Percentiles rank a stretch among this genome's conserved stretches.
phyloP scores from a whole-genome alignment of 2,888 invertebrate genomes.

The Andrena chrysosceles region DNA sequence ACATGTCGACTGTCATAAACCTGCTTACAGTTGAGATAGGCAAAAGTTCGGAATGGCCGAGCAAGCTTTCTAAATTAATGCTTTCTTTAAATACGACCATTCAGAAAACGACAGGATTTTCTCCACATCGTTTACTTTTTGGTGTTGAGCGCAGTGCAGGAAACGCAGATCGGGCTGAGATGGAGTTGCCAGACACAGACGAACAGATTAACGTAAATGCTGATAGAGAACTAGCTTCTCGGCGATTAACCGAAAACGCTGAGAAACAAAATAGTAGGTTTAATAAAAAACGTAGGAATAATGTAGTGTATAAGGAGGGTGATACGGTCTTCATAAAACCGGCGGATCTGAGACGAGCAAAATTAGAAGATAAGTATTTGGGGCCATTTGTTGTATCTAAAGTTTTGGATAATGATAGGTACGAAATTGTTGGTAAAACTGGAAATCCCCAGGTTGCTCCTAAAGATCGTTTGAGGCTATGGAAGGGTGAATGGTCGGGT shows the following conservation, averaged over 20 bases:
- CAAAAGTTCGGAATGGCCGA: slow-evolving; percentile 1
- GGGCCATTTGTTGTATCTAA: slow-evolving; percentile 12
- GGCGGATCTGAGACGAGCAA: neutral
- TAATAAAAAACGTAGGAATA: neutral
- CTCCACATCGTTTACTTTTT: slow-evolving; percentile 8
- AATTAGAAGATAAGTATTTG: slow-evolving; percentile 7
- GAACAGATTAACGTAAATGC: neutral
- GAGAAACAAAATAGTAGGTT: neutral
- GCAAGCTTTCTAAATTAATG: neutral
- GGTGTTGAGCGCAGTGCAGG: neutral
- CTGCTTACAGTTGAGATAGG: slow-evolving; percentile 5
- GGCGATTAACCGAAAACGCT: neutral
- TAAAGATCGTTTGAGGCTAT: slow-evolving; percentile 4
- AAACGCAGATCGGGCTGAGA: neutral
- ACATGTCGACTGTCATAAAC: neutral
- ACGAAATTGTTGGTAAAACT: neutral
- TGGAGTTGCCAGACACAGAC: neutral
- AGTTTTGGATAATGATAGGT: neutral
- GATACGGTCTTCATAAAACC: no score
- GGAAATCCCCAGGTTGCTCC: neutral
- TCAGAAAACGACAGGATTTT: slow-evolving; percentile 5
- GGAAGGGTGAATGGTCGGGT: slow-evolving; percentile 1
- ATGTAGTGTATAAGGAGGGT: neutral
- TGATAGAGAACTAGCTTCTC: neutral
- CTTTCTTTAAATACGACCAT: neutral